Conservation (phyloP, 2,113 vertebrate species). For the Psettodes erumei region DNA sequence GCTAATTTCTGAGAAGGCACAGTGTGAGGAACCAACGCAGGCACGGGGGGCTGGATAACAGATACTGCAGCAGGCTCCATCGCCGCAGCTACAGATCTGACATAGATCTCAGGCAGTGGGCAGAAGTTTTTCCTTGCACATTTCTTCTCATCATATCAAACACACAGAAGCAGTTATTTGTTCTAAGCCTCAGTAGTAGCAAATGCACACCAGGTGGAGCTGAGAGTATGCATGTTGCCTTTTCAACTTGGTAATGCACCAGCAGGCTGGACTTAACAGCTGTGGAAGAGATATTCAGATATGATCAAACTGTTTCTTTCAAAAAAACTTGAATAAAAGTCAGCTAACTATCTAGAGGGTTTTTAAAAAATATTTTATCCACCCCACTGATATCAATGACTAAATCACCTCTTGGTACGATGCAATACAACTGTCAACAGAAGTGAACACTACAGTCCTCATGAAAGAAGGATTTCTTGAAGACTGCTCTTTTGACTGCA, state of each 20-base stretch:
- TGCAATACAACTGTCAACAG: neutral
- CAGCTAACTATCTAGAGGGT: neutral
- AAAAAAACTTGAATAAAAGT: neutral
- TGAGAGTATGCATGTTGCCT: constrained; percentile 8
- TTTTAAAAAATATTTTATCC: too few species aligned
- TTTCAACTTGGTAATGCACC: constrained; percentile 26
- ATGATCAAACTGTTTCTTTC: too few species aligned
- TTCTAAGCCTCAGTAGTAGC: constrained; percentile 25
- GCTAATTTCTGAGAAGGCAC: constrained; percentile 61
- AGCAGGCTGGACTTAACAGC: constrained; percentile 11
- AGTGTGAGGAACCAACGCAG: constrained; percentile 57
- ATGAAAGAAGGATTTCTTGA: too few species aligned
- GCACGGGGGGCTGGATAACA: constrained; percentile 41
- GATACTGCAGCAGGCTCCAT: constrained; percentile 34
- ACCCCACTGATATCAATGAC: neutral
- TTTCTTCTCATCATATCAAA: constrained; percentile 33
- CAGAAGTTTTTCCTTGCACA: constrained; percentile 32
- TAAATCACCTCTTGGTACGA: neutral
- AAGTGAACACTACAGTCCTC: too few species aligned
- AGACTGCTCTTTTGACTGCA: too few species aligned
- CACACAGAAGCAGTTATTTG: constrained; percentile 23
- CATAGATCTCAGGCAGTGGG: constrained; percentile 37
- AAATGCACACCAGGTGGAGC: constrained; percentile 49
- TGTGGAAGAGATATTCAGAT: neutral
- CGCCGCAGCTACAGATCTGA: constrained; percentile 32